Evolutionary conservation across 2,888 invertebrate species (phyloP), one percentile per base, ranked within the genome.

Genomic region (Eulithis testata): DNA sequence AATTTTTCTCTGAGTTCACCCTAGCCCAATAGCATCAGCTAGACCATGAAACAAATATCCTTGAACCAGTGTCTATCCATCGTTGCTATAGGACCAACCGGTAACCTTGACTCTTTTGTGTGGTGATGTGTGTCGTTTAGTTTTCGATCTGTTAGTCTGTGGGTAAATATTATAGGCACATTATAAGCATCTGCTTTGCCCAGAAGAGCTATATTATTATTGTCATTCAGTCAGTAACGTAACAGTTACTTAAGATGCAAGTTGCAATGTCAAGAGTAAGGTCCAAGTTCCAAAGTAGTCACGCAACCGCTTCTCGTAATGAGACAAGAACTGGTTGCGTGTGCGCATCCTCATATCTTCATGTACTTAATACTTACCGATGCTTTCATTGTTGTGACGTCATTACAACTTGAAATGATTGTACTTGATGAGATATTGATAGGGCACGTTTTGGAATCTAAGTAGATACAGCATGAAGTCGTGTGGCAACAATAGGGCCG

Each of bases 261-360:
- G 27, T 27, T 43, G 43, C 63, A 63, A 63, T 63, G 66, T 66
- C 66, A 66, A 66, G 63, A 60, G 63, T 55, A 63, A 66, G 63
- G 66, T 43, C 66, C 21, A 21, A 21, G 21, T 21, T 21, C 40
- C 40, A 14, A 40, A 12, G 36, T 51, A 56, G 60, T 66, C 66
- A 63, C 63, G 58, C 63, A 27, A 63, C 11, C 45, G 58, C 51
- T 40, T 58, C 45, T 55, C 54, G 11, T 60, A 63, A 59, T 49
- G 43, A 63, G 55, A 62, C 64, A 55, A 49, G 56, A 62, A 58
- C n/a, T 54, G 45, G 59, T 57, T 65, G 68, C 65, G 68, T 60
- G 63, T 44, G 63, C 63, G 62, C 66, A 55, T 14, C 37, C 40
- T 14, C n/a, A 55, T 63, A 61, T 58, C 50, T 36, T 45, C 8